Percentiles rank a stretch among this genome's conserved stretches.
phyloP scores from a whole-genome alignment of 2,113 vertebrate species.

The Maylandia zebra region DNA sequence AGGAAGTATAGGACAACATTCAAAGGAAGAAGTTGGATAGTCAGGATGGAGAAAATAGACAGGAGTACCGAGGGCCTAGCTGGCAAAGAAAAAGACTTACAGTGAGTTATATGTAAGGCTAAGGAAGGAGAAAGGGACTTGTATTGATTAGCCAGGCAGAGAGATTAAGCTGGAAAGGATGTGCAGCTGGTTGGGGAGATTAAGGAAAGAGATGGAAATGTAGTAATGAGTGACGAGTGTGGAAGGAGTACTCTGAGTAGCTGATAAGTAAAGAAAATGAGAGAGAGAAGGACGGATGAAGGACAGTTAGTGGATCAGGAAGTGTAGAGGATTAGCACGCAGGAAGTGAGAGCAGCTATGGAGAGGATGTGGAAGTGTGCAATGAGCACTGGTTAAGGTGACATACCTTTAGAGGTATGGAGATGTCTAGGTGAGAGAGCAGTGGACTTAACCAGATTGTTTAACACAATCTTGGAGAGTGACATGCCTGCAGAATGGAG shows the following conservation, averaged over 20 bases:
- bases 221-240: background rate
- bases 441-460: background rate
- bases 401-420: background rate
- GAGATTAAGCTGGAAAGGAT: background rate
- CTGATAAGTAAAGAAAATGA: background rate
- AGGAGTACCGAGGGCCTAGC: fast-evolving
- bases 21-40: background rate
- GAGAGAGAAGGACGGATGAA: background rate
- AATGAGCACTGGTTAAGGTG: background rate
- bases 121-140: background rate
- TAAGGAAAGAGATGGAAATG: background rate
- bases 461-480: background rate
- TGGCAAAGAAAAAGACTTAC: background rate
- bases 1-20: background rate
- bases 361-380: background rate
- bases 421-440: background rate
- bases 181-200: background rate
- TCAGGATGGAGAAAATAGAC: background rate
- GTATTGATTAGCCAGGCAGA: background rate
- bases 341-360: background rate
- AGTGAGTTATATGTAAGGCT: background rate
- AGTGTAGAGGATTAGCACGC: background rate
- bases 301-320: background rate
- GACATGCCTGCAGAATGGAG: background rate
- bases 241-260: background rate